A percentile compares a stretch with the other conserved stretches of the same genome.
phyloP scores from a whole-genome alignment of 2,113 vertebrate species.

The Hemicordylus capensis region DNA sequence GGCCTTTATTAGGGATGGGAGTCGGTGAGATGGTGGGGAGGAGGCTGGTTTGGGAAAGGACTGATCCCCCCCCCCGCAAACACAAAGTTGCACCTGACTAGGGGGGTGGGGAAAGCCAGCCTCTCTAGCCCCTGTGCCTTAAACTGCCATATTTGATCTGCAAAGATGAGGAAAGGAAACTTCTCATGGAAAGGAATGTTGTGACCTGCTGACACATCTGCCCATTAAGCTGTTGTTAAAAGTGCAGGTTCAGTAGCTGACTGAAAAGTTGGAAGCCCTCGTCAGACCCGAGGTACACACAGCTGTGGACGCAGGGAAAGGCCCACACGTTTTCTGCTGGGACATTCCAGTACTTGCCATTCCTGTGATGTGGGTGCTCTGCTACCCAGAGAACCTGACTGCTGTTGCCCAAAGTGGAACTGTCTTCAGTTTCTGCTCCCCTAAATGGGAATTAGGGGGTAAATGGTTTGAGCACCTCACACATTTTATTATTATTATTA shows the following conservation, averaged over 20 bases:
- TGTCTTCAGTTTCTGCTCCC: no score
- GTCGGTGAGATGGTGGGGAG: neutral
- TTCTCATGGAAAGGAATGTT: neutral
- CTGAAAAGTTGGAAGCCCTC: neutral
- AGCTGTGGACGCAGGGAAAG: neutral
- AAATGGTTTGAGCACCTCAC: neutral
- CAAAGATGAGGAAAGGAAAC: neutral
- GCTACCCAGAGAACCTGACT: neutral
- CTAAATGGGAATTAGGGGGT: neutral
- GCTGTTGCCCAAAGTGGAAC: no score
- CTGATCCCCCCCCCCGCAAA: neutral
- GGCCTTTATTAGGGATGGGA: neutral
- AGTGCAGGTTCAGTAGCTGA: neutral
- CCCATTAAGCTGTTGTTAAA: neutral
- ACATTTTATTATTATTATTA: neutral
- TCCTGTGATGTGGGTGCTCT: neutral
- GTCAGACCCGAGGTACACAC: no score
- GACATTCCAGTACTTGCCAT: neutral
- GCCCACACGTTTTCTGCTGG: neutral
- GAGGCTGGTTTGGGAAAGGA: neutral
- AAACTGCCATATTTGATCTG: neutral
- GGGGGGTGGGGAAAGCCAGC: no score
- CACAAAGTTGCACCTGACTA: neutral
- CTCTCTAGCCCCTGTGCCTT: neutral
- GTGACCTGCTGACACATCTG: neutral